Percentiles rank a stretch among this genome's conserved stretches.
These are phyloP conservation scores for Octomys mimax DNA, from an alignment of 2,797 vertebrate species.

Conservation along the genomic window DNA sequence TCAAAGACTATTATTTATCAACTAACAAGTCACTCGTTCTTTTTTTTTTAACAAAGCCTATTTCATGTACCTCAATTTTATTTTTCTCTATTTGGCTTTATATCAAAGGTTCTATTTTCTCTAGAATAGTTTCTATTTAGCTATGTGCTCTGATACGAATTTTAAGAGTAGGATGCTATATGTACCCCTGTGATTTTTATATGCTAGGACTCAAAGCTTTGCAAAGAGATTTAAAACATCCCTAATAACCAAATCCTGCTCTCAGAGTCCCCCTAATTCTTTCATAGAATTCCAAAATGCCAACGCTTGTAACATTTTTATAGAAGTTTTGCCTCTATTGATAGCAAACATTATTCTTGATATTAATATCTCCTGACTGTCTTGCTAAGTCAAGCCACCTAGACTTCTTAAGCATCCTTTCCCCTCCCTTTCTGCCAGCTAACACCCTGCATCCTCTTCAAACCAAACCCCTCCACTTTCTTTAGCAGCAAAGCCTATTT, in stretches of 20 bases:
- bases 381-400: not conserved
- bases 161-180: not conserved
- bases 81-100: constrained; percentile 44
- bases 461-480: not conserved
- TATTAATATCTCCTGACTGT: not conserved
- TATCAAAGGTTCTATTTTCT: constrained; percentile 38
- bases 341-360: not conserved
- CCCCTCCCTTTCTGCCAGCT: not conserved
- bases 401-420: not conserved
- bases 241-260: not conserved
- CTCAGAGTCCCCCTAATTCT: not conserved
- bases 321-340: not conserved
- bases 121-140: constrained; percentile 27
- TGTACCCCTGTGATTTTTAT: not conserved
- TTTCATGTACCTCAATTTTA: not conserved
- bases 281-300: not conserved
- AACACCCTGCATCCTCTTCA: not conserved
- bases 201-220: not conserved
- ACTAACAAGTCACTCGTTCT: not conserved
- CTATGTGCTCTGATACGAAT: not conserved
- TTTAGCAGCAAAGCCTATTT: not conserved
- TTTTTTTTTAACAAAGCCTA: not conserved
- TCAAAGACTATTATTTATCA: not conserved
- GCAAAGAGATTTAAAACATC: not conserved
- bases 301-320: not conserved